Percentiles rank a stretch among this genome's conserved stretches.
Conservation (phyloP, 2,113 vertebrate genomes). For the Sander vitreus region DNA sequence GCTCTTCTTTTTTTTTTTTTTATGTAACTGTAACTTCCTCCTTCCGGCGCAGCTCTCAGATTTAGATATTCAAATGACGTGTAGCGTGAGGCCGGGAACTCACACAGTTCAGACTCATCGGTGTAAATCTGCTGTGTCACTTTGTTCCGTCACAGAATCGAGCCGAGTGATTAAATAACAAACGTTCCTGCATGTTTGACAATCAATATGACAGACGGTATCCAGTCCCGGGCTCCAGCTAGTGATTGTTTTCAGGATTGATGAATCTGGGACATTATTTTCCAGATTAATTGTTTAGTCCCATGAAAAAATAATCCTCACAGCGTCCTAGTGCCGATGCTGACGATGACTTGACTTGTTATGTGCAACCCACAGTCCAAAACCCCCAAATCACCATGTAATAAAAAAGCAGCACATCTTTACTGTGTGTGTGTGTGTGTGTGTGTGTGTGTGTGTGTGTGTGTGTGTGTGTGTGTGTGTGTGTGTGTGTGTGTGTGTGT, state of each 20-base stretch:
- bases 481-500: background rate
- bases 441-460: background rate
- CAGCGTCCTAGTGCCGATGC: no score
- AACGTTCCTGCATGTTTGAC: background rate
- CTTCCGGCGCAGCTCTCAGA: background rate
- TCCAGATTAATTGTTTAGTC: no score
- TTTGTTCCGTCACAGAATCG: background rate
- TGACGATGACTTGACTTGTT: no score
- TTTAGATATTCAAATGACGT: slow-evolving; percentile 36
- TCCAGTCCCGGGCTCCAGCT: background rate
- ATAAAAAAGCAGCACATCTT: no score
- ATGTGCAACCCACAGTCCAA: no score
- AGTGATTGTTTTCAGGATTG: no score
- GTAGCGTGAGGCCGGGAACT: slow-evolving; percentile 14
- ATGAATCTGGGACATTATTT: no score
- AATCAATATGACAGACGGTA: background rate
- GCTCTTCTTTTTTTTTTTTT: background rate
- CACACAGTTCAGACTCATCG: no score
- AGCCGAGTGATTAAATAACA: background rate
- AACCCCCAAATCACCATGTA: no score
- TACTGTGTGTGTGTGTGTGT: no score
- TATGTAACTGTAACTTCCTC: background rate
- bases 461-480: background rate
- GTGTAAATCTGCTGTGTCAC: slow-evolving; percentile 14
- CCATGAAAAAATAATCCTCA: no score